These are phyloP conservation scores for Junonia oenone DNA, from an alignment of 2,888 invertebrate species.

Conservation along the genomic window DNA sequence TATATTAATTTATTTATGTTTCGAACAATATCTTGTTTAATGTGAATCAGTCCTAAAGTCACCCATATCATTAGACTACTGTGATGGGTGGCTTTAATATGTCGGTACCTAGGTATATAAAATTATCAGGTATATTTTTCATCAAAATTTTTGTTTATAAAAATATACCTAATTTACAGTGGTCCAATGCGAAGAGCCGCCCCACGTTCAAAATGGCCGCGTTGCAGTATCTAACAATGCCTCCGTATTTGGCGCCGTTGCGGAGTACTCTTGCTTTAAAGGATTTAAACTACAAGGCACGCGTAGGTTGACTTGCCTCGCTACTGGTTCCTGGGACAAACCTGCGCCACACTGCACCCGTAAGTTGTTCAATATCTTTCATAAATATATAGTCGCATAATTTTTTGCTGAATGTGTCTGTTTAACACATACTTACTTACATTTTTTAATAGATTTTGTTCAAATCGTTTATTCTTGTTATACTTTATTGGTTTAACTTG, in stretches of 20 bases:
- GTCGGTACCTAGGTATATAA: no score
- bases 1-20: no score
- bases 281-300: constrained; percentile 86
- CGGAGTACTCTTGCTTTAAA: constrained; percentile 86
- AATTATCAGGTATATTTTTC: no score
- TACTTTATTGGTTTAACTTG: background rate
- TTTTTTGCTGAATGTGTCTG: constrained; percentile 53
- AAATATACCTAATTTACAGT: constrained; percentile 60
- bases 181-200: constrained; percentile 85
- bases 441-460: no score
- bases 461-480: no score
- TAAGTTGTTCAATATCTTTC: constrained; percentile 41
- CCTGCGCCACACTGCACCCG: constrained; percentile 86
- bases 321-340: constrained; percentile 89
- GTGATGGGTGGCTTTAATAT: no score
- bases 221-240: constrained; percentile 77
- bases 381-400: background rate
- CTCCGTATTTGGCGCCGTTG: constrained; percentile 84
- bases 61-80: no score
- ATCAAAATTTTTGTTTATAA: background rate
- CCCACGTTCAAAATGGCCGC: constrained; percentile 82
- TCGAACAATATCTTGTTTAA: no score
- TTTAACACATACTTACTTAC: no score
- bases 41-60: no score
- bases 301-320: constrained; percentile 83